These are phyloP conservation scores for Lithophane socia DNA, from an alignment of 2,888 invertebrate genomes.

Conservation along the genomic window DNA sequence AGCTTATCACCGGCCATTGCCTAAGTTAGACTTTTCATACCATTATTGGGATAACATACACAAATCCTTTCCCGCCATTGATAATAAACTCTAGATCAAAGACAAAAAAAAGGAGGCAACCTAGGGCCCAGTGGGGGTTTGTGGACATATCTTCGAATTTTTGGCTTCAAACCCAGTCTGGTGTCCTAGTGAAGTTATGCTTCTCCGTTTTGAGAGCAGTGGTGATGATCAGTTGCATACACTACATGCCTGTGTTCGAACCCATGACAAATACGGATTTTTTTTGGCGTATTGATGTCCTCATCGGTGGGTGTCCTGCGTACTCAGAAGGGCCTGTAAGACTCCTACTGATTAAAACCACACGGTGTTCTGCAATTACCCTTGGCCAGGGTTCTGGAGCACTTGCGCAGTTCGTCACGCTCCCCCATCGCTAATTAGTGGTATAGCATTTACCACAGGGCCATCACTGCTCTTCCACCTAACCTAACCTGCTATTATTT, in stretches of 20 bases:
- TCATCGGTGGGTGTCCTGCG: neutral
- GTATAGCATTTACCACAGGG: neutral
- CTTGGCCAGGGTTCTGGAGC: neutral
- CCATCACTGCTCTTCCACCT: neutral
- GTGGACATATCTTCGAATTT: neutral
- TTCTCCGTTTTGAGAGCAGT: neutral
- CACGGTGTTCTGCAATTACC: neutral
- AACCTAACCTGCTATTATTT: slow-evolving; percentile 30
- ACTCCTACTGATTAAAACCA: neutral
- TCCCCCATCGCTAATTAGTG: neutral
- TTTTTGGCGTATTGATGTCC: neutral
- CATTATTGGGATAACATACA: slow-evolving; percentile 3
- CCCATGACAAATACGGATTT: neutral
- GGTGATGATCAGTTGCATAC: neutral
- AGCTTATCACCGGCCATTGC: slow-evolving; percentile 6
- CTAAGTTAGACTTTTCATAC: neutral
- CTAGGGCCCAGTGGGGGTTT: neutral
- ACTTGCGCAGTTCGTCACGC: neutral
- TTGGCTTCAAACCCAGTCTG: neutral
- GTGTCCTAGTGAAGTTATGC: neutral
- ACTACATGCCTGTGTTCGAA: neutral
- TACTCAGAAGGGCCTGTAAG: neutral
- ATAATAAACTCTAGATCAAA: neutral
- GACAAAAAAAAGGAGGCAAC: neutral
- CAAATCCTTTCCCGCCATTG: neutral